Evolutionary conservation across 2,888 invertebrate species (phyloP).

Genomic region (Leucania comma): DNA sequence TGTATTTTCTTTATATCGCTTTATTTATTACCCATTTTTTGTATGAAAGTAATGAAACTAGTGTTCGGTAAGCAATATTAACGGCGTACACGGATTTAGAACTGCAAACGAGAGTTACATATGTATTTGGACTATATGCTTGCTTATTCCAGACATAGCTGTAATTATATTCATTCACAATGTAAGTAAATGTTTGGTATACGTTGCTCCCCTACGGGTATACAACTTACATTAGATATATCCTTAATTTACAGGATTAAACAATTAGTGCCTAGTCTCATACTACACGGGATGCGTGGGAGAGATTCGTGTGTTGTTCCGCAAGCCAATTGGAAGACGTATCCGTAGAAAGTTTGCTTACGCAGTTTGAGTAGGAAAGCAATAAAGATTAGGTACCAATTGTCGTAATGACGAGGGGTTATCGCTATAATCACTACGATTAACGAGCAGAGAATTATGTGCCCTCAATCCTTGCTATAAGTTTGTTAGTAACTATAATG

Average conservation of each 20-base stretch:
- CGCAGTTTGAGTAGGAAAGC: neutral
- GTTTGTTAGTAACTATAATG: constrained; percentile 12
- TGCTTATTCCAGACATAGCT: neutral
- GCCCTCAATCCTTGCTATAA: constrained; percentile 2
- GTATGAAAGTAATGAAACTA: too few relatives aligned
- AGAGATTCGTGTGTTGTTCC: constrained; percentile 1
- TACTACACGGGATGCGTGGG: constrained; percentile 9
- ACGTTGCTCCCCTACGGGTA: neutral
- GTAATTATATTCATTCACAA: neutral
- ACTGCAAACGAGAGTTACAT: too few relatives aligned
- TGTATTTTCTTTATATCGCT: too few relatives aligned
- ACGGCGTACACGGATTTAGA: too few relatives aligned
- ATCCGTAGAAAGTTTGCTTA: neutral
- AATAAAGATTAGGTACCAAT: constrained; percentile 19
- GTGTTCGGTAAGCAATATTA: too few relatives aligned
- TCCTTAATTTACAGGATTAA: constrained; percentile 20
- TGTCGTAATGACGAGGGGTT: constrained; percentile 20
- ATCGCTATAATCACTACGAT: constrained; percentile 9
- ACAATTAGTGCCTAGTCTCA: constrained; percentile 35
- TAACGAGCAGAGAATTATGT: constrained; percentile 19
- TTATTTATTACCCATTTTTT: too few relatives aligned
- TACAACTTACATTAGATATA: neutral
- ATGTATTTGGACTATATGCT: too few relatives aligned
- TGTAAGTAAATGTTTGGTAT: neutral
- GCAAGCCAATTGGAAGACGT: constrained; percentile 16